Percentiles rank a stretch among this genome's conserved stretches.
These are phyloP conservation scores for Formica aserva DNA, from an alignment of 2,888 invertebrate species.

Conservation along the genomic window DNA sequence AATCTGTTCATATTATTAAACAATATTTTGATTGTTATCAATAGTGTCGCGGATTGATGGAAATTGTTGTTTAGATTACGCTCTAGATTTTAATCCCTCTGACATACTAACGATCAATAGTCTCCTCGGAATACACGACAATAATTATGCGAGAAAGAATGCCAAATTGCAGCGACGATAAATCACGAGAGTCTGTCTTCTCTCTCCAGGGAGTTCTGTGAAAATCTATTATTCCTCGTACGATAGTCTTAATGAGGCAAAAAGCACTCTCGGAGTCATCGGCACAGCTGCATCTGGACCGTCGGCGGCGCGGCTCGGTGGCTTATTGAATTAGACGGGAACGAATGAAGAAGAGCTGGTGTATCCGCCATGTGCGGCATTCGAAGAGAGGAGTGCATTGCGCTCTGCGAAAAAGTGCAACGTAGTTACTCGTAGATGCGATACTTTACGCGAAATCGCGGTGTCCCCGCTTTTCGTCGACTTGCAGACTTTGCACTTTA, in stretches of 20 bases:
- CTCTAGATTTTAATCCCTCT: constrained; percentile 74
- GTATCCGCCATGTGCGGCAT: constrained; percentile 54
- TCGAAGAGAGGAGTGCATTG: constrained; percentile 17
- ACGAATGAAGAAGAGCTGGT: constrained; percentile 61
- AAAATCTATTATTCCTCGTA: constrained; percentile 80
- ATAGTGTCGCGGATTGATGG: neutral
- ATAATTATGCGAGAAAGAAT: constrained; percentile 58
- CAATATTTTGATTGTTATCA: neutral
- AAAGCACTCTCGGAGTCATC: constrained; percentile 70
- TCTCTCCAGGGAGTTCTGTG: constrained; percentile 74
- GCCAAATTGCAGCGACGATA: constrained; percentile 67
- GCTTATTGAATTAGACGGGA: constrained; percentile 78
- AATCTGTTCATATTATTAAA: neutral
- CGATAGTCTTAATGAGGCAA: constrained; percentile 75
- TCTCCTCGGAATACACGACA: constrained; percentile 26
- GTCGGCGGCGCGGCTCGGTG: constrained; percentile 64
- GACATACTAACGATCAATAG: constrained; percentile 62
- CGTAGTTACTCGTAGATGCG: constrained; percentile 20
- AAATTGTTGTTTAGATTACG: constrained; percentile 67
- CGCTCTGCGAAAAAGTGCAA: constrained; percentile 41
- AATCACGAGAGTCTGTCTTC: constrained; percentile 69
- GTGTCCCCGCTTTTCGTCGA: neutral
- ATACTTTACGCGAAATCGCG: constrained; percentile 42
- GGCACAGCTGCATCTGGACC: constrained; percentile 77
- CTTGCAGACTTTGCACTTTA: neutral